Evolutionary conservation across 2,113 vertebrate genomes (phyloP), one percentile per base, ranked within the genome.

Genomic region (Tenrec ecaudatus): DNA sequence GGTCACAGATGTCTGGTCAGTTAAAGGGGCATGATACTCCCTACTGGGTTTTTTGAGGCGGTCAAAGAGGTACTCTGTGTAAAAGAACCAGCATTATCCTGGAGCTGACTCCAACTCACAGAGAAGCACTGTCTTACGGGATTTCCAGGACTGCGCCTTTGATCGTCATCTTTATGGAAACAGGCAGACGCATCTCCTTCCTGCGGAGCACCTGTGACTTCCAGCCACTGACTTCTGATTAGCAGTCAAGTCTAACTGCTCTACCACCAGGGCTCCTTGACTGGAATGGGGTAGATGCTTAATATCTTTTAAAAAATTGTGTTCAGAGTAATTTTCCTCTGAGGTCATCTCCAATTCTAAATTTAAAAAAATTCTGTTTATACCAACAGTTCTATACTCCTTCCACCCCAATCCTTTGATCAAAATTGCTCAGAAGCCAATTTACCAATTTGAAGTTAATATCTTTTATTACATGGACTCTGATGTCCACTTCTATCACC

Each of bases 261-360:
- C 14, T 4, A 36, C 69, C 69, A 33, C n/a, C 69, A 71, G n/a
- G 31, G 15, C n/a, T 33, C n/a, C 16, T 33, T 33, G 69, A 4
- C 69, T 71, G n/a, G 69, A 71, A 71, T 58, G 19, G 12, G 19
- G 57, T 58, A 58, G 57, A 58, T 25, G 6, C 62, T 64, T 64
- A 64, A 69, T 69, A 16, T n/a, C 31, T 69, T n/a, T n/a, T 5
- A 69, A 76, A 47, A 29, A 6, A 31, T 7, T 80, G 60, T 92
- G 31, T 89, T 88, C 58, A 58, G 38, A 82, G 33, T 62, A 58
- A 91, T 22, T 81, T 85, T 86, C 31, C 47, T 62, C 71, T 91
- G 73, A 78, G 31, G 31, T 71, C 16, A 58, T 62, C 71, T 87
- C 31, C 43, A 88, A 82, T 58, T 88, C 58, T 40, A 53, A 53